Base-by-base conservation (phyloP, 2,888 invertebrate species). In the Dryomyza anilis region DNA sequence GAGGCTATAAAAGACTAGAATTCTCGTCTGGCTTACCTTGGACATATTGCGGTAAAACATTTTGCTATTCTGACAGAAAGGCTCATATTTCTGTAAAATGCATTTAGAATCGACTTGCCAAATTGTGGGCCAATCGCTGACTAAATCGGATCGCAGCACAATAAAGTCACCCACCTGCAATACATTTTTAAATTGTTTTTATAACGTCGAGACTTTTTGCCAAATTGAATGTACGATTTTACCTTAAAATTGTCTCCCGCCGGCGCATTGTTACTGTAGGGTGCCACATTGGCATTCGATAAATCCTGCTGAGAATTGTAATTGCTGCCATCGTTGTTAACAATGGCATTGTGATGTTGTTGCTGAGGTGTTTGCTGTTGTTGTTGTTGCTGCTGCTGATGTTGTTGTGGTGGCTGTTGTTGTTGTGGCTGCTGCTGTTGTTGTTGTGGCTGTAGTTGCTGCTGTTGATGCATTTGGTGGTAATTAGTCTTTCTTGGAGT, bases 61-160 rank as follows among this genome's bases (percentile, higher is more conserved):
- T 84, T 89, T 89, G 65, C 93, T 93, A 80, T 92, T 90, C 76
- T 92, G 90, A 72, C 91, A 90, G 76, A 92, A 93, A 4, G 92
- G 91, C 79, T 93, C 92, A 76, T 91, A 93, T 80, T 93, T 93
- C 83, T 93, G 93, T 68, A 93, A 82, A 70, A 93, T 85, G 21
- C 91, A 89, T 83, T 92, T 92, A 1, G 92, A 93, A 80, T 96
- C 95, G 59, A 96, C 92, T 82, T 94, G 89, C 96, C 96, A 96
- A 75, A 96, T 89, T 6, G 92, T 89, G 7, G 95, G 95, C 87
- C 90, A 92, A 81, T 94, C 91, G 79, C 91, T 89, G 66, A 87
- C 87, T 71, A 93, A 82, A 84, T 96, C 95, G 58, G 89, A 87
- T 84, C 93, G 93, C 77, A 94, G 87, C 43, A 94, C 92, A 69